Evolutionary conservation across 2,797 vertebrate species (phyloP), one percentile per base, ranked within the genome.

Genomic region (Helostoma temminkii): DNA sequence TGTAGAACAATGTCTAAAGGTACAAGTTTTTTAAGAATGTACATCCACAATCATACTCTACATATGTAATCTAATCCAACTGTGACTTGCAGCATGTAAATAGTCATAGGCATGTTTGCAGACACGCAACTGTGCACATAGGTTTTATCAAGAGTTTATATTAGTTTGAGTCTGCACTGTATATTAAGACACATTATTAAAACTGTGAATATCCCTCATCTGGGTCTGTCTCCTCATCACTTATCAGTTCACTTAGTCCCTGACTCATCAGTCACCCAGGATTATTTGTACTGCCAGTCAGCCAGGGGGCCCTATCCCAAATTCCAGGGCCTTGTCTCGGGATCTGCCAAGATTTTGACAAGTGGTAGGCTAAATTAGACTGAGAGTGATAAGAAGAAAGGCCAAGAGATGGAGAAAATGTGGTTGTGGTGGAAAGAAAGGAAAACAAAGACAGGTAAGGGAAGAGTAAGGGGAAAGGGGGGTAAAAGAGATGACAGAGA

Each of bases 281-380:
- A 87, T 83, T 84, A 88, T 85, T 89, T 66, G 25, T 63, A 56
- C 70, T 53, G 73, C 66, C 84, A 71, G 74, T 83, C 72, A 76
- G 77, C 71, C 37, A 54, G 32, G 75, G 73, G 76, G 60, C 56
- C 83, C 74, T 18, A 24, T 65, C 71, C 69, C 22, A 58, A 81
- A 87, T 62, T 48, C 70, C 4, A 28, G 49, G 79, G 76, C 89
- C 80, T 66, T 73, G 77, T 72, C 72, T 89, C 76, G 66, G 71
- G 63, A 71, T 72, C 69, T 79, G 81, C 87, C 82, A 89, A 87
- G 74, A 69, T 83, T 71, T 75, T 91, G 87, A 89, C 87, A 89
- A 79, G 76, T 75, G 48, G 59, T 22, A 36, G 66, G 34, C 49
- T 85, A 84, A 83, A 91, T 89, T 83, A 85, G 81, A 81, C 71